Evolutionary conservation across 2,888 invertebrate species (phyloP), one percentile per base, ranked within the genome.

Genomic region (Conus canariensis): DNA sequence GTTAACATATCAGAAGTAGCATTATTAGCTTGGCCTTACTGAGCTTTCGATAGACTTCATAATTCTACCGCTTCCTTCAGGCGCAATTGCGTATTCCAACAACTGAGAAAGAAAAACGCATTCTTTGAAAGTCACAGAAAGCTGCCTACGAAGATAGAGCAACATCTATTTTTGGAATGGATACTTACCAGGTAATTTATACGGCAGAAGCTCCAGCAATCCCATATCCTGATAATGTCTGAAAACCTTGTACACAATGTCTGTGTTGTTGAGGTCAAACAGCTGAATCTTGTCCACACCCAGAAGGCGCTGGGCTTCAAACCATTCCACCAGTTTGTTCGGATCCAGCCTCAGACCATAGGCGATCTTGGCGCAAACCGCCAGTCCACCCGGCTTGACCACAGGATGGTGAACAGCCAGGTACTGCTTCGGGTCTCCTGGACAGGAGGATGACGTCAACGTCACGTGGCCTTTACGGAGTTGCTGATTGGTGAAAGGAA

Each of bases 281-380:
- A 90, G 19, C 10, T 87, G 82, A 56, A 90, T 70, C 30, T 85
- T 88, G 59, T 88, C 88, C 16, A 88, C 85, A 10, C 88, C 45
- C 58, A 90, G 80, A 10, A 85, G n/a, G 10, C 82, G 77, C 83
- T 90, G 87, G 30, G 80, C 59, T 58, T 90, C 88, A 58, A 90
- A 88, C 45, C 90, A 90, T 25, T 90, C 90, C 30, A 90, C 83
- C 56, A 90, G n/a, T 56, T 59, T 64, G 30, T 67, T 14, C 25
- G 88, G 45, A 8, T 90, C 30, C 10, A 90, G 64, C 10, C 30
- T 4, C 70, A 59, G 5, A 14, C 90, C 90, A 56, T 59, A 90
- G 22, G 87, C 90, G 14, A 87, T 30, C 45, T 90, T 90, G 7
- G 87, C 90, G n/a, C 90, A 90, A 12, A 90, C 8, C 2, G 90